Evolutionary conservation across 2,888 invertebrate species (phyloP).

Genomic region (Dione juno): DNA sequence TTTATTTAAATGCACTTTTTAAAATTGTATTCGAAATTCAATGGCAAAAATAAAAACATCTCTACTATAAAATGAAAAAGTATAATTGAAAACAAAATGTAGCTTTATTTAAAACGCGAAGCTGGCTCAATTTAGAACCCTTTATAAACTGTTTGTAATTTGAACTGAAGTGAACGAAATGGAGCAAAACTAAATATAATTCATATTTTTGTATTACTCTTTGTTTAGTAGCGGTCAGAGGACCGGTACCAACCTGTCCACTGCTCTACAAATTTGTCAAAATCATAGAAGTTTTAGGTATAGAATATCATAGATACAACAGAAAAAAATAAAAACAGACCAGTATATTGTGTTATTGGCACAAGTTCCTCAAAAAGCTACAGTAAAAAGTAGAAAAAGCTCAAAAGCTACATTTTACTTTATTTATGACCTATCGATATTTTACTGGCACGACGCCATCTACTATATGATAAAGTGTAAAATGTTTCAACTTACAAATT

Average conservation of each 20-base stretch:
- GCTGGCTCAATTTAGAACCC: neutral
- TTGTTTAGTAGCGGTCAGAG: too few species aligned
- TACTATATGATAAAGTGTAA: slow-evolving; percentile 12
- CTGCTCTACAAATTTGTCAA: neutral
- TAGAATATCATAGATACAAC: neutral
- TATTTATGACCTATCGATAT: slow-evolving; percentile 18
- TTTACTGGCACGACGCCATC: slow-evolving; percentile 6
- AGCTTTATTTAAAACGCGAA: neutral
- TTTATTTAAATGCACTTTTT: too few species aligned
- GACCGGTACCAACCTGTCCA: too few species aligned
- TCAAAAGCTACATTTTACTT: slow-evolving; percentile 9
- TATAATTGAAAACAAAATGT: slow-evolving; percentile 15
- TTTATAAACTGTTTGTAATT: neutral
- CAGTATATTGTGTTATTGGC: neutral
- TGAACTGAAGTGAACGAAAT: neutral
- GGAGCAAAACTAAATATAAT: neutral
- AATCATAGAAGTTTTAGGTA: neutral
- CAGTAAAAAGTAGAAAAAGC: neutral
- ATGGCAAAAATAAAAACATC: neutral
- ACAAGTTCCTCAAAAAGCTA: neutral
- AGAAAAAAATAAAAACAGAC: neutral
- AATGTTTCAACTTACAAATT: neutral
- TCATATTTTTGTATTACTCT: neutral
- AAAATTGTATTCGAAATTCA: neutral
- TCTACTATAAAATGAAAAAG: neutral